phyloP scores from a whole-genome alignment of 2,797 vertebrate species.

The Alfaro cultratus region DNA sequence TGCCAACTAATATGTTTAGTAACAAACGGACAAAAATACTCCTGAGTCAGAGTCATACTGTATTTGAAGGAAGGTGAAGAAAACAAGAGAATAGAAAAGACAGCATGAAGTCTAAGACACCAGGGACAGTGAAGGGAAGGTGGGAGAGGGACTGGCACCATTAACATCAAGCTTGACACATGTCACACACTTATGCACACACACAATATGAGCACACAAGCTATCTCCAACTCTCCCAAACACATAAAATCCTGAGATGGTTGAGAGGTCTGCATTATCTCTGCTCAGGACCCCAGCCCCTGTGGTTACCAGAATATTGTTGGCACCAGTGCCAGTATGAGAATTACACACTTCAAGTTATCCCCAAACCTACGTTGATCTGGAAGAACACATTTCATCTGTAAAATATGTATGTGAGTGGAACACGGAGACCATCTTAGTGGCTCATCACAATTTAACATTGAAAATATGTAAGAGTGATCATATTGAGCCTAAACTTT shows the following conservation, averaged over 20 bases:
- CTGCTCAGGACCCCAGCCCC: constrained; percentile 59
- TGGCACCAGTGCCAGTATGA: not conserved
- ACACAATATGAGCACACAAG: constrained; percentile 44
- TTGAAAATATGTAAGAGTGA: constrained; percentile 25
- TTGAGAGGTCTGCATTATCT: constrained; percentile 55
- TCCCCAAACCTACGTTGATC: constrained; percentile 14
- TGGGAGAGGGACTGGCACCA: constrained; percentile 74
- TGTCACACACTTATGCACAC: constrained; percentile 36
- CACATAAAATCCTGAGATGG: constrained; percentile 63
- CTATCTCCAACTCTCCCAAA: constrained; percentile 41
- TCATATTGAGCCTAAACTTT: constrained; percentile 13
- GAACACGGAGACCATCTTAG: constrained; percentile 5
- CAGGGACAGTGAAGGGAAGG: constrained; percentile 70
- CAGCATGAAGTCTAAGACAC: constrained; percentile 73
- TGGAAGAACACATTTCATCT: constrained; percentile 32
- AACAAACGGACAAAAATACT: not conserved
- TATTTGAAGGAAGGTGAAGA: constrained; percentile 89
- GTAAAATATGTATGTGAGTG: constrained; percentile 5
- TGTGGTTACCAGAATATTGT: constrained; percentile 43
- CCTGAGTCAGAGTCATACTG: constrained; percentile 73
- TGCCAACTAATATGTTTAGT: not conserved
- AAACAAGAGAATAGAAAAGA: constrained; percentile 74
- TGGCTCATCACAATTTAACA: constrained; percentile 11
- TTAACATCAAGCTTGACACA: constrained; percentile 64
- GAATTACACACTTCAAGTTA: not conserved